Base-by-base conservation (phyloP, 37 sponge, comb jelly and placozoan genomes). In the Cliona cf. orientalis region DNA sequence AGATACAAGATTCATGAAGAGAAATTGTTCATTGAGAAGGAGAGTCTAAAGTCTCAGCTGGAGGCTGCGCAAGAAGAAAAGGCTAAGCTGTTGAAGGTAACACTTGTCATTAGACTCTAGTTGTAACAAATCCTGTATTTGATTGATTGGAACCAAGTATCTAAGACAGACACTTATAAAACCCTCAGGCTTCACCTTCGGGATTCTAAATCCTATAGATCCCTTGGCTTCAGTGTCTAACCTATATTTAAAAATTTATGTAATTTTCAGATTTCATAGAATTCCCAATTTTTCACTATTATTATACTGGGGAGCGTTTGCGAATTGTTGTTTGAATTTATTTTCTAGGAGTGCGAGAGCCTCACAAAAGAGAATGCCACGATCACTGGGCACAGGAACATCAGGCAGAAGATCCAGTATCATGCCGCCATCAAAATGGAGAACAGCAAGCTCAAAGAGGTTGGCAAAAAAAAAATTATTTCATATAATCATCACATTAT, bases 361-460 rank as follows among this genome's bases (percentile, higher is more conserved):
- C 56, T 94, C 64, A 63, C 76, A n/a, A 79, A 83, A 19, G 92
- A 94, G 68, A 88, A 92, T 89, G 86, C 81, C 12, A 33, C 42
- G 31, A 71, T 92, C 32, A 66, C 80, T 41, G 95, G 95, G 21
- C 95, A 95, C 40, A 90, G 74, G 3, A 95, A 95, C 38, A 58
- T 84, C 5, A 64, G 93, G 25, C 95, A 95, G 58, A 83, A 80
- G 28, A 95, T 95, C 36, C 93, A 92, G 45, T 92, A 89, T 29
- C 95, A 95, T 77, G 83, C 83, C 12, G 26, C 81, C 4, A 41
- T 81, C 49, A 95, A 95, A 43, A 75, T 71, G 39, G 94, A 95
- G 76, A 88, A 95, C 72, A 76, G 62, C 39, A 82, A 85, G 38
- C 74, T 92, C 21, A 88, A 89, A 61, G 93, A 95, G 70, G 95